Percentiles rank a stretch among this genome's conserved stretches.
Conservation (phyloP, 2,797 vertebrate genomes). For the Erpetoichthys calabaricus region DNA sequence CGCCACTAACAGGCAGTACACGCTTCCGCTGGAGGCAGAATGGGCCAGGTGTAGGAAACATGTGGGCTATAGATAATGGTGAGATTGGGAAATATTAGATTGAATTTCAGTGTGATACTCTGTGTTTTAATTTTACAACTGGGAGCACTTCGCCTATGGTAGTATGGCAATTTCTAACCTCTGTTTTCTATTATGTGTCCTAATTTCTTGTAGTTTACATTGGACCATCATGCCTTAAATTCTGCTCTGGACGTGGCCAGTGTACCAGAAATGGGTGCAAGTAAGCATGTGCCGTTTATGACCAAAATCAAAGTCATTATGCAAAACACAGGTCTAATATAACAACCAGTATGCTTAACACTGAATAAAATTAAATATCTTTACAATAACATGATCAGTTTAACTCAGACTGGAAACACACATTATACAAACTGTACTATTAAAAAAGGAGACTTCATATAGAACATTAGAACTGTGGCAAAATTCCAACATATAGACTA, state of each 20-base stretch:
- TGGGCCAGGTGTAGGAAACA: slow-evolving; percentile 67
- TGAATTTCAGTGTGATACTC: slow-evolving; percentile 8
- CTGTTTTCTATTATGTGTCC: slow-evolving; percentile 7
- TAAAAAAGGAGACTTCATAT: too few relatives aligned
- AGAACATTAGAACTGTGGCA: too few relatives aligned
- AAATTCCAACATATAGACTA: too few relatives aligned
- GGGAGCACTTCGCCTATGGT: background rate
- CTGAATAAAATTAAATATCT: too few relatives aligned
- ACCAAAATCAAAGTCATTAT: slow-evolving; percentile 7
- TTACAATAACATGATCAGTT: too few relatives aligned
- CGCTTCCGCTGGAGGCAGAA: slow-evolving; percentile 89
- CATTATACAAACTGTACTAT: too few relatives aligned
- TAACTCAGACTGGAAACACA: too few relatives aligned
- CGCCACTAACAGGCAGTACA: slow-evolving; percentile 75
- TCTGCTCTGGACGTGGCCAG: slow-evolving; percentile 90
- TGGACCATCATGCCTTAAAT: slow-evolving; percentile 85
- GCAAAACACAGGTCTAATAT: too few relatives aligned
- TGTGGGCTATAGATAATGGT: slow-evolving; percentile 81
- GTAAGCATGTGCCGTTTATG: slow-evolving; percentile 45
- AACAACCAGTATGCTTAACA: too few relatives aligned
- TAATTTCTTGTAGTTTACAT: slow-evolving; percentile 68
- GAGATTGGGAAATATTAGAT: slow-evolving; percentile 19
- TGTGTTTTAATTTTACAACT: slow-evolving; percentile 6
- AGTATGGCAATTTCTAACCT: background rate
- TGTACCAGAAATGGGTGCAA: slow-evolving; percentile 91